phyloP scores from a whole-genome alignment of 2,797 vertebrate species.

The Sebastes vulpes region DNA sequence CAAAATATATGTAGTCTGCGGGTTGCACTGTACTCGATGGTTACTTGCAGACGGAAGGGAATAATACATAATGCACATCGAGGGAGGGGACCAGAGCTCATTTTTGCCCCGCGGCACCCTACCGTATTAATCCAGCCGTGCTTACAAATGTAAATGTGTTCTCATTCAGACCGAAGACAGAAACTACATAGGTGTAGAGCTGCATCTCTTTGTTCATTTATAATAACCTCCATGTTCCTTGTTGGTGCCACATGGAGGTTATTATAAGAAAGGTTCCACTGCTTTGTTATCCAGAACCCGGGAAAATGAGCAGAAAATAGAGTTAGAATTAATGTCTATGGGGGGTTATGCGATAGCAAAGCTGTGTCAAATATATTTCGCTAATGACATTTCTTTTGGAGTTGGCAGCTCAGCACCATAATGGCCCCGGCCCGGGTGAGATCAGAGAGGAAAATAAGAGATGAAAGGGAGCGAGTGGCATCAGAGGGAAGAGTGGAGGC shows the following conservation, averaged over 20 bases:
- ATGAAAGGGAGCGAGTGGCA: slow-evolving; percentile 48
- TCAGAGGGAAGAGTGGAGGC: slow-evolving; percentile 26
- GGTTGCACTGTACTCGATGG: neutral
- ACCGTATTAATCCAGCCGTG: slow-evolving; percentile 3
- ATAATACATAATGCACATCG: neutral
- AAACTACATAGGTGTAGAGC: neutral
- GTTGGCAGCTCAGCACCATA: slow-evolving; percentile 28
- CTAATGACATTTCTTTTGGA: slow-evolving; percentile 48
- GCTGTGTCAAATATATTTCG: slow-evolving; percentile 46
- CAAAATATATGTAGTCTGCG: neutral
- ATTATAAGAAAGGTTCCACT: neutral
- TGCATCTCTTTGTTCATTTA: neutral
- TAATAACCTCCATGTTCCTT: neutral
- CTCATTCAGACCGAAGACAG: slow-evolving; percentile 1
- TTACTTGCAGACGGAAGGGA: neutral
- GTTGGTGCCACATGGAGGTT: neutral
- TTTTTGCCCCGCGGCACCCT: neutral
- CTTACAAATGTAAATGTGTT: slow-evolving; percentile 3
- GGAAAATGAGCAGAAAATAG: slow-evolving; percentile 45
- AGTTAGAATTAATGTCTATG: slow-evolving; percentile 38
- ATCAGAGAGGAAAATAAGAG: slow-evolving; percentile 54
- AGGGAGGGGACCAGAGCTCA: neutral
- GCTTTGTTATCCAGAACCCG: slow-evolving; percentile 22
- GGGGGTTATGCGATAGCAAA: slow-evolving; percentile 27
- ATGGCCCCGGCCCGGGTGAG: slow-evolving; percentile 32